Evolutionary conservation across 2,888 invertebrate species (phyloP).

Genomic region (Ophonus ardosiacus): DNA sequence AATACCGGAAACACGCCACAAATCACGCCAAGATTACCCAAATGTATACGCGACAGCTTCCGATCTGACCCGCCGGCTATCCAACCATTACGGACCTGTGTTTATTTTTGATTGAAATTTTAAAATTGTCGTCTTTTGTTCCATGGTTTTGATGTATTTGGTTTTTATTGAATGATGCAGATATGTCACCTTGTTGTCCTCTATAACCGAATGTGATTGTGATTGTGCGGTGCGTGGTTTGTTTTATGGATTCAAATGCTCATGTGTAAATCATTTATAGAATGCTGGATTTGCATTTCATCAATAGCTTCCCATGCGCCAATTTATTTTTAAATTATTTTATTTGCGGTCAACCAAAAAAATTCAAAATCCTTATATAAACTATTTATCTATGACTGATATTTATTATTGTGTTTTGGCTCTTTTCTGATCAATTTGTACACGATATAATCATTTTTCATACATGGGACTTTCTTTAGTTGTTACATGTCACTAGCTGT

Average conservation of each 20-base stretch:
- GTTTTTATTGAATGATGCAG: slow-evolving; percentile 46
- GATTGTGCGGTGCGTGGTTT: slow-evolving; percentile 1
- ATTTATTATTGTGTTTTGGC: too few species aligned
- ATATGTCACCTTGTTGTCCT: slow-evolving; percentile 47
- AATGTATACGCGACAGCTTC: slow-evolving; percentile 59
- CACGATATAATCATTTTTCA: too few species aligned
- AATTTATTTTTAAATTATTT: background rate
- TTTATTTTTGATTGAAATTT: slow-evolving; percentile 54
- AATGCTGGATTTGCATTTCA: slow-evolving; percentile 34
- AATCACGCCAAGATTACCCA: slow-evolving; percentile 61
- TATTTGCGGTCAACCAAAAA: too few species aligned
- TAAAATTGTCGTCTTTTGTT: slow-evolving; percentile 54
- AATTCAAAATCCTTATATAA: too few species aligned
- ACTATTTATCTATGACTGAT: too few species aligned
- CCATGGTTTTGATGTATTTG: slow-evolving; percentile 28
- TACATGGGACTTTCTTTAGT: too few species aligned
- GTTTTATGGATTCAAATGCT: slow-evolving; percentile 36
- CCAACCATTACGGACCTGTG: slow-evolving; percentile 34
- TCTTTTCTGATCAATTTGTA: too few species aligned
- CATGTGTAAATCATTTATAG: slow-evolving; percentile 41
- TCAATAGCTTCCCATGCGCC: background rate
- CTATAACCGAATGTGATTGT: slow-evolving; percentile 8
- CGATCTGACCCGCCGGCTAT: slow-evolving; percentile 54
- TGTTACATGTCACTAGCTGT: too few species aligned
- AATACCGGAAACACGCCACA: slow-evolving; percentile 63